Base-by-base conservation (phyloP, 2,888 invertebrate species). In the Polylopha cassiicola region DNA sequence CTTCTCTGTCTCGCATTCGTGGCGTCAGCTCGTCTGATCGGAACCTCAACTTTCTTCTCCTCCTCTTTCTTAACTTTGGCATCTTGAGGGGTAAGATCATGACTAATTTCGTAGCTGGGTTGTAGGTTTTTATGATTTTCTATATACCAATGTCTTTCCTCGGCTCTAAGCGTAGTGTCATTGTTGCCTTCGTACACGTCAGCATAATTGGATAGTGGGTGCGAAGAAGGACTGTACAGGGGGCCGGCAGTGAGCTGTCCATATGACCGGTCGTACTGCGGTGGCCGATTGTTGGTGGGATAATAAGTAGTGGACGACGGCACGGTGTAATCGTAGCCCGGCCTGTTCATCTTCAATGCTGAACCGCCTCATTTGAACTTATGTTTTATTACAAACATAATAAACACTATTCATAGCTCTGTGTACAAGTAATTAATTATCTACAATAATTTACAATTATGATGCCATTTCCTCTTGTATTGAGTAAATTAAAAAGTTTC, bases 111-210 rank as follows among this genome's bases (percentile, higher is more conserved):
- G 58, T 74, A 80, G 51, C 48, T 76, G 0, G 79, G 70, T 53
- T 84, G 81, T 50, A 85, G 53, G 48, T 71, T 85, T 55, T 85
- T 86, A 52, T 86, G 86, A 46, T 86, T 85, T 50, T 86, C 86
- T 76, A 86, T 77, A 46, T 86, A 86, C 86, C 86, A 86, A 46
- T 86, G 81, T 42, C 84, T 68, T 49, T 86, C 86, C 52, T 86
- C 86, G 1, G 86, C 86, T 54, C 86, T 61, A 15, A 86, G 77
- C 16, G 86, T 86, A 11, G 84, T 86, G 44, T 86, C 86, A 55
- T 86, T 86, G 56, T 85, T 86, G 16, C 86, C 86, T 57, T 86
- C 86, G 49, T 86, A 86, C 30, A 86, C 73, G 58, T 86, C 86
- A 44, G 86, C 85, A 59, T 86, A 84, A 57, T 82, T 84, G 37